Evolutionary conservation across 2,888 invertebrate genomes (phyloP).

Genomic region (Heliothis peltigera): DNA sequence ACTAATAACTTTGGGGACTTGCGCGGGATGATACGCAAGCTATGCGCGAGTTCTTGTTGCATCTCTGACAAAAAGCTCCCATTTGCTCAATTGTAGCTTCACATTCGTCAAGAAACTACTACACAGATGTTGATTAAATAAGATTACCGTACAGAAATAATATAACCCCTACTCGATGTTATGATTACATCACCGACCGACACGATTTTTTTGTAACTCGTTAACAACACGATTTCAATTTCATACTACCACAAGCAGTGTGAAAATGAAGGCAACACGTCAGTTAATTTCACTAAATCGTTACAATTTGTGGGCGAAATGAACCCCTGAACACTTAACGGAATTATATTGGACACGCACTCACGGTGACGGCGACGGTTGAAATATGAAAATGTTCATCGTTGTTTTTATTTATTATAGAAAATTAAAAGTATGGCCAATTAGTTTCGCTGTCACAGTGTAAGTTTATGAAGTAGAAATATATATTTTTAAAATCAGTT

Average conservation of each 20-base stretch:
- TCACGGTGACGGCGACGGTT: constrained; percentile 50
- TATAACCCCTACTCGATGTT: constrained; percentile 50
- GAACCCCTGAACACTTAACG: constrained; percentile 78
- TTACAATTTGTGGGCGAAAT: constrained; percentile 80
- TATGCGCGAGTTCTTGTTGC: not conserved
- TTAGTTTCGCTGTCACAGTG: constrained; percentile 16
- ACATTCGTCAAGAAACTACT: not conserved
- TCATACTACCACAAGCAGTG: constrained; percentile 72
- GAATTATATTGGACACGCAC: constrained; percentile 83
- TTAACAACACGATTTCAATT: constrained; percentile 85
- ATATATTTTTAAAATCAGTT: not conserved
- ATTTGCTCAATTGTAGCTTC: not conserved
- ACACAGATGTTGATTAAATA: constrained; percentile 43
- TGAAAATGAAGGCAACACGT: constrained; percentile 75
- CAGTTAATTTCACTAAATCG: constrained; percentile 79
- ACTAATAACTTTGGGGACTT: constrained; percentile 23
- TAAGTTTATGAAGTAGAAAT: not conserved
- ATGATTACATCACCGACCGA: constrained; percentile 57
- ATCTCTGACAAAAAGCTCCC: not conserved
- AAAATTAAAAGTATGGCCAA: constrained; percentile 37
- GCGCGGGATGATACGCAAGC: not conserved
- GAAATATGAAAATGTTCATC: constrained; percentile 57
- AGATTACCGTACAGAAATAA: constrained; percentile 55
- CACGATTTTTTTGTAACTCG: constrained; percentile 74
- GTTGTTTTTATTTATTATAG: constrained; percentile 43